A percentile compares a stretch with the other conserved stretches of the same genome.
Evolutionary conservation across 2,113 vertebrate genomes (phyloP).

Genomic region (Seriola rivoliana): DNA sequence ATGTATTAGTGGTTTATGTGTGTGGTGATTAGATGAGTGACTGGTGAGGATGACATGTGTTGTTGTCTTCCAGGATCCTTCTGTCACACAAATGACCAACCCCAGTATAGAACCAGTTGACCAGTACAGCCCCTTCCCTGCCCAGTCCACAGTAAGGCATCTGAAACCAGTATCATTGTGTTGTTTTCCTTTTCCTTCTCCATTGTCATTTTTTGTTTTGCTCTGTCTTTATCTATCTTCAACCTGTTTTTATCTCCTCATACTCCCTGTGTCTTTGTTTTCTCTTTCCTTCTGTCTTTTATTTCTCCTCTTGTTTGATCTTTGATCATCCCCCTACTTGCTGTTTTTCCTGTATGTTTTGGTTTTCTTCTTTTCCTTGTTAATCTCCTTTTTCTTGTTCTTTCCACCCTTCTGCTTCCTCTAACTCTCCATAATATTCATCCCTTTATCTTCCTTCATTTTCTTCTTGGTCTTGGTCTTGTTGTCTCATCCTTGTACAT

Average conservation of each 20-base stretch:
- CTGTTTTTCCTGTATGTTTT: background rate
- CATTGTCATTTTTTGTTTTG: background rate
- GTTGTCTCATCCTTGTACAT: background rate
- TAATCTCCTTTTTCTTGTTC: background rate
- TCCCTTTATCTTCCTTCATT: background rate
- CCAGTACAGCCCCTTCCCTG: constrained; percentile 92
- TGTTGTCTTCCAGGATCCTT: constrained; percentile 88
- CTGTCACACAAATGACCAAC: constrained; percentile 91
- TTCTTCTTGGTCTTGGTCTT: background rate
- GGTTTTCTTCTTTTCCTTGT: background rate
- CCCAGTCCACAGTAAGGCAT: constrained; percentile 84
- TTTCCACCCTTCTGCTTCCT: background rate
- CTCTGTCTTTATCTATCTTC: background rate
- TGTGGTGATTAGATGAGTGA: background rate
- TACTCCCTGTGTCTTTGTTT: background rate
- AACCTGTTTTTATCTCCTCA: background rate
- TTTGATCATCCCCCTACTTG: background rate
- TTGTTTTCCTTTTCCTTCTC: background rate
- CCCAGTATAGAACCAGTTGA: constrained; percentile 84
- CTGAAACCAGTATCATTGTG: background rate
- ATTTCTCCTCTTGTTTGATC: background rate
- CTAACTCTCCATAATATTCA: background rate
- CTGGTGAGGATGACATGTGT: background rate
- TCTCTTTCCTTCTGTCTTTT: background rate
- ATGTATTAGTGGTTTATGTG: background rate